Conservation (phyloP, 2,797 vertebrate species). For the Centropyge bicolor region DNA sequence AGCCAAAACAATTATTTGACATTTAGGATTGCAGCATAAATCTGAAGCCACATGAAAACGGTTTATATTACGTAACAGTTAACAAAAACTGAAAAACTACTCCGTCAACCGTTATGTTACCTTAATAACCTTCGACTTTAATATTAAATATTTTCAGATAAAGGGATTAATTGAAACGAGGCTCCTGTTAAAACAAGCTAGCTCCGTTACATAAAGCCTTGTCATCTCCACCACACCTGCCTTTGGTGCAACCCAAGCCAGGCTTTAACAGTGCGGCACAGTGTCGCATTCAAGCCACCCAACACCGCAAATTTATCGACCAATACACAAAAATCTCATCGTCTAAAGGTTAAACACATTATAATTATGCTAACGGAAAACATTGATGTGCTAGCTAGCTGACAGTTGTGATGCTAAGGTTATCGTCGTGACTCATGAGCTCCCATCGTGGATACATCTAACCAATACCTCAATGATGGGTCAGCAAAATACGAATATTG, state of each 20-base stretch:
- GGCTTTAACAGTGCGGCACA: slow-evolving; percentile 47
- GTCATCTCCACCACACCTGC: slow-evolving; percentile 72
- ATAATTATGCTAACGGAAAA: fast-evolving
- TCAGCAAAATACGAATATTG: background rate
- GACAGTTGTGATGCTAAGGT: slow-evolving; percentile 15
- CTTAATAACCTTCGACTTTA: background rate
- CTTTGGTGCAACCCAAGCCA: slow-evolving; percentile 27
- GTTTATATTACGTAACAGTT: background rate
- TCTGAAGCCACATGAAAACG: fast-evolving
- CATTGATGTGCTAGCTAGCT: background rate
- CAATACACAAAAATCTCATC: fast-evolving
- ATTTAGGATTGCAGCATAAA: background rate
- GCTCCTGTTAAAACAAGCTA: no score
- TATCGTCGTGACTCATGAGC: slow-evolving; percentile 49
- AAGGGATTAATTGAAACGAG: no score
- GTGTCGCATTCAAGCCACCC: slow-evolving; percentile 42
- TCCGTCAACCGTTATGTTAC: fast-evolving
- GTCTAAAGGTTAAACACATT: fast-evolving
- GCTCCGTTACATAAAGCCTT: background rate
- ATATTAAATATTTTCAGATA: no score
- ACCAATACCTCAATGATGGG: fast-evolving
- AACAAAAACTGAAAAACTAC: background rate
- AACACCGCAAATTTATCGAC: background rate
- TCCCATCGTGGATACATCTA: background rate
- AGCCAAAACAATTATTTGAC: background rate